Evolutionary conservation across 2,797 vertebrate genomes (phyloP).

Genomic region (Poeciliopsis infans): DNA sequence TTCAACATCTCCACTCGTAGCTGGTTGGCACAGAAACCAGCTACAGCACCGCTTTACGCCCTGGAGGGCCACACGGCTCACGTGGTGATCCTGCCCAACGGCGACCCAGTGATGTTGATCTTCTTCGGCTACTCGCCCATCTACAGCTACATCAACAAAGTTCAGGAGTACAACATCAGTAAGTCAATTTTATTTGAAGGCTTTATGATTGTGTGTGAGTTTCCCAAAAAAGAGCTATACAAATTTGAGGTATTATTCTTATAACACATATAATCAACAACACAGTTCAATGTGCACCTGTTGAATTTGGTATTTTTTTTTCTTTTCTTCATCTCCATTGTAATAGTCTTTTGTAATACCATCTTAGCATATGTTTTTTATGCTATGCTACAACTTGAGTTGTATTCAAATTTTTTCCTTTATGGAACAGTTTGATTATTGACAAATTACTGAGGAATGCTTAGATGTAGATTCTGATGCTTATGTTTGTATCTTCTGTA

Average conservation of each 20-base stretch:
- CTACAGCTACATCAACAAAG: conserved; percentile 89
- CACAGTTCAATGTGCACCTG: conserved; percentile 22
- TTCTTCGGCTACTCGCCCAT: conserved; percentile 91
- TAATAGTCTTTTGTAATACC: neutral
- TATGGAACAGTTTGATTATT: neutral
- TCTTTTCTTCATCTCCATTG: neutral
- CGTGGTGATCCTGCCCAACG: conserved; percentile 83
- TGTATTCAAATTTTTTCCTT: neutral
- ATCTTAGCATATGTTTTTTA: neutral
- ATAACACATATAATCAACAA: no score
- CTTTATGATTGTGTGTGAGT: no score
- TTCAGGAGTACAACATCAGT: conserved; percentile 92
- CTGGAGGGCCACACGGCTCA: conserved; percentile 91
- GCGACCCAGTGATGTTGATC: conserved; percentile 87
- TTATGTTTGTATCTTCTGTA: neutral
- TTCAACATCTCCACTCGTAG: conserved; percentile 86
- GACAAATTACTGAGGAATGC: neutral
- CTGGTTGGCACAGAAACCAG: conserved; percentile 82
- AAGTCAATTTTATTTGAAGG: conserved; percentile 58
- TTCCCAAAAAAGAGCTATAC: no score
- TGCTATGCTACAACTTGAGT: neutral
- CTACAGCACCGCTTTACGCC: conserved; percentile 82
- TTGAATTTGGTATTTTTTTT: neutral
- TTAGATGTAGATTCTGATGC: neutral
- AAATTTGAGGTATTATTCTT: no score